Base-by-base conservation (phyloP, 1,140 invertebrate species). In the Cataglyphis hispanica region DNA sequence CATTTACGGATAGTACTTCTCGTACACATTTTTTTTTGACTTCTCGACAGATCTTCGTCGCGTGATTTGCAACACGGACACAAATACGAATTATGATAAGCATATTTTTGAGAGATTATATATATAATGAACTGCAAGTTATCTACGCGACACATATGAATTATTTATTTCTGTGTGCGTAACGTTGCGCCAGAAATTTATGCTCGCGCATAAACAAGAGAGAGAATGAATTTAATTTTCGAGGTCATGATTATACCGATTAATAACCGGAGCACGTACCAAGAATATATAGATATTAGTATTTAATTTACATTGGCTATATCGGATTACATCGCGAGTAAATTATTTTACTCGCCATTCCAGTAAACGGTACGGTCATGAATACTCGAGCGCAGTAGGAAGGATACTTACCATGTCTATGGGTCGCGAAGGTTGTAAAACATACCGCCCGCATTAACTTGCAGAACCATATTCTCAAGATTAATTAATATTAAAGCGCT, bases 401-500 rank as follows among this genome's bases (percentile, higher is more conserved):
- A 58, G 3, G 58, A 72, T 83, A 43, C n/a, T 50, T 50, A 16
- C 13, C 74, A 25, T 27, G 50, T 56, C n/a, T 16, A 40, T 31
- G 34, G 53, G 46, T 25, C 46, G 78, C 34, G 11, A 43, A 46
- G 50, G 11, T 50, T 61, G 60, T 87, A 85, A 85, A 87, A 74
- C 53, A 63, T 85, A 56, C 50, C 40, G 50, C 56, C 60, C 72
- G 46, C 74, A 58, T 84, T 84, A 40, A 74, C 86, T 50, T 56
- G 43, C 53, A n/a, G 72, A 78, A 27, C 37, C 1, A 61, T 77
- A 64, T 50, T 22, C 85, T n/a, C 81, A 61, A 1, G 27, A 40
- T 87, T 84, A 84, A 84, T 89, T 87, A 89, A 87, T 78, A 80
- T 58, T 56, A 46, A 85, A 77, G 50, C 53, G 63, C 22, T 61